Evolutionary conservation across 1,140 invertebrate species (phyloP).

Genomic region (Zaprionus kolodkinae): DNA sequence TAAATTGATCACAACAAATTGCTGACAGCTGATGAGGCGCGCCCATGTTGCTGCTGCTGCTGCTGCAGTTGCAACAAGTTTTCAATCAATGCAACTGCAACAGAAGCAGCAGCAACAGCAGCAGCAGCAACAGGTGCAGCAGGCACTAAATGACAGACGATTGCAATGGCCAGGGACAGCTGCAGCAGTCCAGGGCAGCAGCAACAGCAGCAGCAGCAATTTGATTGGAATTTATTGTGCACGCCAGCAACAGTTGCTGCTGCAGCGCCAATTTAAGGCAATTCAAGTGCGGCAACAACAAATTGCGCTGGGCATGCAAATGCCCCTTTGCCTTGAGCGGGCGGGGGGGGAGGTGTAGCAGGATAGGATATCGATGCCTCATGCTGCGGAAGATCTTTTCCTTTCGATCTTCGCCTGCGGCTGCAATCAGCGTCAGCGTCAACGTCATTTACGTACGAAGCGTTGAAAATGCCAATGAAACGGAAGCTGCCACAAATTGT

Average conservation of each 20-base stretch:
- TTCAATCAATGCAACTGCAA: conserved; percentile 69
- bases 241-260: conserved; percentile 41
- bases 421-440: conserved; percentile 57
- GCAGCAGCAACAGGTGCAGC: conserved; percentile 43
- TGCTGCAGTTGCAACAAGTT: conserved; percentile 62
- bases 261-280: conserved; percentile 47
- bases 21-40: conserved; percentile 78
- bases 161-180: conserved; percentile 48
- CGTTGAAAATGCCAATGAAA: conserved; percentile 80
- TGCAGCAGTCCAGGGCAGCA: conserved; percentile 6
- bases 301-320: conserved; percentile 70
- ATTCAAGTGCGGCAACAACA: conserved; percentile 44
- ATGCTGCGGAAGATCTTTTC: neutral
- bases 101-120: conserved; percentile 35
- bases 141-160: conserved; percentile 64
- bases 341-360: neutral
- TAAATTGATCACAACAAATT: conserved; percentile 82
- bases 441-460: conserved; percentile 68
- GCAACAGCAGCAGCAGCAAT: conserved; percentile 47
- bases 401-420: conserved; percentile 10
- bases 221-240: conserved; percentile 76
- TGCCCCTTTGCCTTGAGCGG: neutral
- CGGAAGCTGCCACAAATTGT: conserved; percentile 58
- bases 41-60: conserved; percentile 40
- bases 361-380: neutral